These are phyloP conservation scores for Napeogenes inachia DNA, from an alignment of 2,888 invertebrate genomes.

Conservation along the genomic window DNA sequence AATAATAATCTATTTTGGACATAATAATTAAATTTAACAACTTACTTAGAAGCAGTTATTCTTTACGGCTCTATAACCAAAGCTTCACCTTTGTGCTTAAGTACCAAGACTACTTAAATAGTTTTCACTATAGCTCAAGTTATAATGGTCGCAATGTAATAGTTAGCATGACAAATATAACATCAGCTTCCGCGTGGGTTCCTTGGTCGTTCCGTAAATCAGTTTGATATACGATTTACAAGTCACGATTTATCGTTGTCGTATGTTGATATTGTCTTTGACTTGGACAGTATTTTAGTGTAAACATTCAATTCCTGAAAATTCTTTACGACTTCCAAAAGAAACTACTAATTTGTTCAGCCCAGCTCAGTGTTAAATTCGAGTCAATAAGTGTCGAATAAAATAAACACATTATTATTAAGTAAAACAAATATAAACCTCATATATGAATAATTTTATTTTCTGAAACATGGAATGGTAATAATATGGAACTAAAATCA, in stretches of 20 bases:
- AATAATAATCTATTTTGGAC: slow-evolving; percentile 3
- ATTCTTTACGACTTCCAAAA: too few species aligned
- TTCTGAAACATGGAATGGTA: too few species aligned
- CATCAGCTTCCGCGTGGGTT: slow-evolving; percentile 17
- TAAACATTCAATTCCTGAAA: too few species aligned
- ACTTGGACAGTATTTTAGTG: neutral
- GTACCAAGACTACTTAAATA: neutral
- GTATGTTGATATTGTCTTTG: neutral
- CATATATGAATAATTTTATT: too few species aligned
- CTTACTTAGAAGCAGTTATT: slow-evolving; percentile 19
- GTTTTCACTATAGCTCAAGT: slow-evolving; percentile 13
- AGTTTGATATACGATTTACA: slow-evolving; percentile 13
- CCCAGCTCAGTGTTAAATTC: too few species aligned
- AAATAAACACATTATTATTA: too few species aligned
- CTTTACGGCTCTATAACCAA: slow-evolving; percentile 22
- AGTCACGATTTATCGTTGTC: slow-evolving; percentile 21
- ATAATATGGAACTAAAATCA: too few species aligned
- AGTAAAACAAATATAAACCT: too few species aligned
- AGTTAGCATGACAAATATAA: slow-evolving; percentile 9
- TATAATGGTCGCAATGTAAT: slow-evolving; percentile 8
- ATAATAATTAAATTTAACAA: slow-evolving; percentile 22
- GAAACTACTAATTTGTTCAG: too few species aligned
- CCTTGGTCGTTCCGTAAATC: slow-evolving; percentile 9
- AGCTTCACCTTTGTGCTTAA: slow-evolving; percentile 2
- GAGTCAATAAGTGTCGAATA: too few species aligned